Percentiles rank a stretch among this genome's conserved stretches.
These are phyloP conservation scores for Erpetoichthys calabaricus DNA, from an alignment of 2,797 vertebrate genomes.

Conservation along the genomic window DNA sequence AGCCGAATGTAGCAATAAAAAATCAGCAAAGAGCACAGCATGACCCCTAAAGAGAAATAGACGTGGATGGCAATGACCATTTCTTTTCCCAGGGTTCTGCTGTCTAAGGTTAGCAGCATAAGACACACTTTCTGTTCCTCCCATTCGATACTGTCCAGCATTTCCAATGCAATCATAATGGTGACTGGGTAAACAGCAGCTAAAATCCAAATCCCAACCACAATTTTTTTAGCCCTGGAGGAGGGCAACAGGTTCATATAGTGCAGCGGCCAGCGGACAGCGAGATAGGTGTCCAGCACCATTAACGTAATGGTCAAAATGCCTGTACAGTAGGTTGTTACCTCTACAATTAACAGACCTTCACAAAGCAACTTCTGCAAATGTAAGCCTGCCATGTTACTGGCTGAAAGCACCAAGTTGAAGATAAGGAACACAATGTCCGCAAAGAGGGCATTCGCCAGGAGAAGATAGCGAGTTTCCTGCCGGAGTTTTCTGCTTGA, in stretches of 20 bases:
- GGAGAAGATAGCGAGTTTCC: constrained; percentile 57
- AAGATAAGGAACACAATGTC: constrained; percentile 53
- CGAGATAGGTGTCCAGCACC: constrained; percentile 61
- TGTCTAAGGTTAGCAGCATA: constrained; percentile 37
- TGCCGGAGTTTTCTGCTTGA: constrained; percentile 34
- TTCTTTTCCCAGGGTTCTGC: constrained; percentile 9
- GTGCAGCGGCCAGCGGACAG: constrained; percentile 53
- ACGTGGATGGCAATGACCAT: constrained; percentile 26
- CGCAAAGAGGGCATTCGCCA: constrained; percentile 52
- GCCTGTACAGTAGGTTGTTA: constrained; percentile 44
- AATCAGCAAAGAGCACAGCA: constrained; percentile 45
- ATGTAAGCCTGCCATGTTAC: constrained; percentile 22
- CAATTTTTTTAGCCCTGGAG: constrained; percentile 31
- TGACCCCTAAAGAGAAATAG: constrained; percentile 36
- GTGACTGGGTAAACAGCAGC: constrained; percentile 43
- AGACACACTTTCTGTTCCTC: constrained; percentile 33
- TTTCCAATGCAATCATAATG: constrained; percentile 37
- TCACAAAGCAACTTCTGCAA: constrained; percentile 40
- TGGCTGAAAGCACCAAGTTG: constrained; percentile 37
- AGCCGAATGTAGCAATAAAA: constrained; percentile 57
- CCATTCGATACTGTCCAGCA: background rate
- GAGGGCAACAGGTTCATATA: constrained; percentile 44
- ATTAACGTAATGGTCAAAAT: constrained; percentile 57
- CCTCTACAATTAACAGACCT: constrained; percentile 31
- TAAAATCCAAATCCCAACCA: constrained; percentile 44